These are phyloP conservation scores for Gila orcuttii DNA, from an alignment of 2,113 vertebrate genomes.

Conservation along the genomic window DNA sequence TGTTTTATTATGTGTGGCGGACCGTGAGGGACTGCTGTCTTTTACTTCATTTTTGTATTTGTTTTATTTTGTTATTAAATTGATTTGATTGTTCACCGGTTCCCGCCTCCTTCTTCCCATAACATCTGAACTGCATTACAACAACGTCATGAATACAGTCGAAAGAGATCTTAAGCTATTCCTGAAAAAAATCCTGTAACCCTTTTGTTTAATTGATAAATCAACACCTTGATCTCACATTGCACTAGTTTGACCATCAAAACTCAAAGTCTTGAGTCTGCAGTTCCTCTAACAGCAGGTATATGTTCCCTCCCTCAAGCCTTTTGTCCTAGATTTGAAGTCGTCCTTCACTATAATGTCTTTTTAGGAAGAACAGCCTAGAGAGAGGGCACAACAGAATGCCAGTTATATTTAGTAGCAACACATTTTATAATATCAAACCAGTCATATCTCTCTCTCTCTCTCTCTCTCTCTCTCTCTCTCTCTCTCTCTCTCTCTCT, in stretches of 20 bases:
- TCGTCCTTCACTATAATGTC: conserved; percentile 15
- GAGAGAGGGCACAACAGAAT: conserved; percentile 27
- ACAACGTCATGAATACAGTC: background rate
- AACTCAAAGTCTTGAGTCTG: background rate
- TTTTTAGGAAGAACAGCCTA: conserved; percentile 26
- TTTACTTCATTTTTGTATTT: too few relatives aligned
- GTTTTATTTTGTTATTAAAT: too few relatives aligned
- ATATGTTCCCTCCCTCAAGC: conserved; percentile 12
- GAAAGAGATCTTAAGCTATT: background rate
- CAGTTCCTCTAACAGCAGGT: background rate
- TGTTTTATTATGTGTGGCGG: too few relatives aligned
- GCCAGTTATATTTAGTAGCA: conserved; percentile 23
- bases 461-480: background rate
- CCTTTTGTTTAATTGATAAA: background rate
- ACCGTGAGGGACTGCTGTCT: too few relatives aligned
- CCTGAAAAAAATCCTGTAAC: background rate
- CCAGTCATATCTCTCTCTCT: background rate
- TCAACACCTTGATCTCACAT: background rate
- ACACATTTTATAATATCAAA: conserved; percentile 8
- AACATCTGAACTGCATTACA: too few relatives aligned
- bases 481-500: too few relatives aligned
- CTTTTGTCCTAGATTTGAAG: conserved; percentile 36
- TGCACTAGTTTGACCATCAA: background rate
- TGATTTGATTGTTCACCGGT: too few relatives aligned
- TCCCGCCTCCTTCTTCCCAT: too few relatives aligned